These are phyloP conservation scores for Elephas maximus DNA, from an alignment of 2,113 vertebrate species.

Conservation along the genomic window DNA sequence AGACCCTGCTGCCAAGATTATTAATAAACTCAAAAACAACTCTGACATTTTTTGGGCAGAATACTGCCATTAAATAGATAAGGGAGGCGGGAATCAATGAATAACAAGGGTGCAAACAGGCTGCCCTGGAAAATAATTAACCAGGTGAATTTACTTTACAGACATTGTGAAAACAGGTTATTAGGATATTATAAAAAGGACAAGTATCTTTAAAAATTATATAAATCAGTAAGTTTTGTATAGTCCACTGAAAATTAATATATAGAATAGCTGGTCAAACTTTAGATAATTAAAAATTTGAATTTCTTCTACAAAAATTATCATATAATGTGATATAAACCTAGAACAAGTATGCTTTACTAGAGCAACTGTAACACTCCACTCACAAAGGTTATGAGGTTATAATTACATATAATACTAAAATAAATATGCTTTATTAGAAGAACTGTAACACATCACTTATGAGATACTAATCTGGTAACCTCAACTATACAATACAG, in stretches of 20 bases:
- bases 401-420: too few relatives aligned
- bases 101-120: conserved; percentile 49
- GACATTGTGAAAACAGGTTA: neutral
- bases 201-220: conserved; percentile 27
- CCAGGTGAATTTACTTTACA: conserved; percentile 48
- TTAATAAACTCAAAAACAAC: conserved; percentile 62
- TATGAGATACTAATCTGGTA: conserved; percentile 13
- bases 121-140: conserved; percentile 59
- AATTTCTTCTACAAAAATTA: conserved; percentile 41
- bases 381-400: neutral
- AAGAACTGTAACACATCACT: conserved; percentile 25
- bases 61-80: neutral
- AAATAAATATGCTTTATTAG: neutral
- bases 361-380: conserved; percentile 9
- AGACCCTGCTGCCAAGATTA: conserved; percentile 45
- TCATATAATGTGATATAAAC: conserved; percentile 18
- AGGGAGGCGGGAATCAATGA: conserved; percentile 40
- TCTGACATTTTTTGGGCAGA: conserved; percentile 32
- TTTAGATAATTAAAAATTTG: conserved; percentile 49
- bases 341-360: neutral
- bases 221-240: conserved; percentile 24
- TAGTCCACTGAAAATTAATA: neutral
- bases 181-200: conserved; percentile 45
- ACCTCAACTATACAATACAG: neutral
- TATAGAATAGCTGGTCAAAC: neutral